Percentiles rank a stretch among this genome's conserved stretches.
phyloP scores from a whole-genome alignment of 2,797 vertebrate species.

The Rhabdophis nuchalis region DNA sequence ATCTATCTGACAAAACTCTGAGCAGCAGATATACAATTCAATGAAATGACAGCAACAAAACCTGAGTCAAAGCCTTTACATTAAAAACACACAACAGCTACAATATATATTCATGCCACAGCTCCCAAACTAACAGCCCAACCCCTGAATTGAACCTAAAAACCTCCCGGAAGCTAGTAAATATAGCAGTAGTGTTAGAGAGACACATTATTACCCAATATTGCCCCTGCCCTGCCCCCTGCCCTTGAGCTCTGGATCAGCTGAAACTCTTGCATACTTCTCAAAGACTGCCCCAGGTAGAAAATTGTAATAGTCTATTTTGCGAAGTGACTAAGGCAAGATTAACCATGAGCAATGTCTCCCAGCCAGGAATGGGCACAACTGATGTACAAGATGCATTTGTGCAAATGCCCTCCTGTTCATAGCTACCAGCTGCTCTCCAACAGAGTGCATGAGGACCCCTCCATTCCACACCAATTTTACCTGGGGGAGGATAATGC shows the following conservation, averaged over 20 bases:
- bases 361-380: not conserved
- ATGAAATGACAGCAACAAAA: not conserved
- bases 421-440: not conserved
- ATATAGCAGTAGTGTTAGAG: not conserved
- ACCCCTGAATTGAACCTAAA: not conserved
- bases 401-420: not conserved
- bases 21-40: not conserved
- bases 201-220: not conserved
- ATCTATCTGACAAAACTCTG: not conserved
- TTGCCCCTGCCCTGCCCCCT: not conserved
- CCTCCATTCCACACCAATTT: not conserved
- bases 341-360: not conserved
- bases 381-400: not conserved
- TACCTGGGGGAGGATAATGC: not conserved
- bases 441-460: not conserved
- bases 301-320: not conserved
- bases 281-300: not conserved
- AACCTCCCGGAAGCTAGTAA: not conserved
- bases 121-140: not conserved
- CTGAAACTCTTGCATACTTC: not conserved
- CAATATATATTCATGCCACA: not conserved
- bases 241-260: not conserved
- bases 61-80: not conserved
- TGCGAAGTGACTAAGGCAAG: not conserved
- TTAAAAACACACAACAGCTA: not conserved